phyloP scores from a whole-genome alignment of 2,888 invertebrate genomes.

The Thymelicus sylvestris region DNA sequence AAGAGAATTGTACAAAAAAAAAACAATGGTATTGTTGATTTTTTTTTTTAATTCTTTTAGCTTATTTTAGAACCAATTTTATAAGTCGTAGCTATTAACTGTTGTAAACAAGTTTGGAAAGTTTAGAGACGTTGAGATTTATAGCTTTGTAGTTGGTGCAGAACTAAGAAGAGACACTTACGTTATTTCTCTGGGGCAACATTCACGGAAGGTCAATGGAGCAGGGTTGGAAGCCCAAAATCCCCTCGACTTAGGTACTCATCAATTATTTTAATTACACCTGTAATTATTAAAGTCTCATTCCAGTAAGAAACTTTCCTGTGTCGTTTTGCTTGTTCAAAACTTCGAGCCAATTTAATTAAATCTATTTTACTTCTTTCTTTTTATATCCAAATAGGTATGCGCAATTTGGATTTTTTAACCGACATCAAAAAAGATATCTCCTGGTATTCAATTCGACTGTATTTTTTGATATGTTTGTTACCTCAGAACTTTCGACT shows the following conservation, averaged over 20 bases:
- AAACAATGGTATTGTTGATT: background rate
- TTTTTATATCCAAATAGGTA: background rate
- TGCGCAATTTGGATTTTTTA: background rate
- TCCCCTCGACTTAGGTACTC: constrained; percentile 16
- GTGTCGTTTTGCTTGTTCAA: constrained; percentile 5
- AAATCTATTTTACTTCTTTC: constrained; percentile 4
- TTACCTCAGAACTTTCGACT: too few relatives aligned
- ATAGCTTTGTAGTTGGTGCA: constrained; percentile 2
- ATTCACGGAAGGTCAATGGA: constrained; percentile 10
- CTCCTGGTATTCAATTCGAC: too few relatives aligned
- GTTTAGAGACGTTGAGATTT: constrained; percentile 4
- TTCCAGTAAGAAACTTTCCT: constrained; percentile 12
- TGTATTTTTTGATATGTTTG: too few relatives aligned
- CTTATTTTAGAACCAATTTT: background rate
- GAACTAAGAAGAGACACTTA: constrained; percentile 8
- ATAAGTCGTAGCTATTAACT: background rate
- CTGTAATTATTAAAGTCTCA: constrained; percentile 21
- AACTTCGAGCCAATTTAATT: constrained; percentile 23
- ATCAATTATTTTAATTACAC: constrained; percentile 23
- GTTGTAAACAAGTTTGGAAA: background rate
- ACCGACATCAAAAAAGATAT: too few relatives aligned
- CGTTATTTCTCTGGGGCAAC: constrained; percentile 24
- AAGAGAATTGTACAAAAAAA: background rate
- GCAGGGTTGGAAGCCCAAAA: constrained; percentile 13
- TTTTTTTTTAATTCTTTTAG: background rate